A percentile compares a stretch with the other conserved stretches of the same genome.
Evolutionary conservation across 1,140 invertebrate genomes (phyloP).

Genomic region (Metaphire vulgaris): DNA sequence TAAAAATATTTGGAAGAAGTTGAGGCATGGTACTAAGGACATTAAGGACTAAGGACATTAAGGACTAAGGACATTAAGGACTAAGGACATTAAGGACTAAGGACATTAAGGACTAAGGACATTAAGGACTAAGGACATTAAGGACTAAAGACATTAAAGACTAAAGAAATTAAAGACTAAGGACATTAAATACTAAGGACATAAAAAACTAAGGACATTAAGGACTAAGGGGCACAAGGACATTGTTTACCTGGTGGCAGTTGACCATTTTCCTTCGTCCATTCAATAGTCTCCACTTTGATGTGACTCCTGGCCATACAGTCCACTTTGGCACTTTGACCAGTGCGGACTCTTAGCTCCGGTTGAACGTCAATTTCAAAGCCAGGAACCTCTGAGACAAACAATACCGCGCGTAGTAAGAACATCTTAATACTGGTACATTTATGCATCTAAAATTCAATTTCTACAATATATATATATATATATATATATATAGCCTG

Average conservation of each 20-base stretch:
- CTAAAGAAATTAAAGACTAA: background rate
- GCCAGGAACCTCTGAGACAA: slow-evolving; percentile 22
- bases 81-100: too few species aligned
- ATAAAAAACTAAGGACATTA: background rate
- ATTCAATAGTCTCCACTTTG: slow-evolving; percentile 36
- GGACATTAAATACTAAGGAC: background rate
- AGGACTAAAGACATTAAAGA: background rate
- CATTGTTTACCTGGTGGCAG: slow-evolving; percentile 53
- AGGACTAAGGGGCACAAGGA: background rate
- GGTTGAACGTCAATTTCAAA: slow-evolving; percentile 56
- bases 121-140: background rate
- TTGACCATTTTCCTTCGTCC: slow-evolving; percentile 40
- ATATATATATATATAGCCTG: too few species aligned
- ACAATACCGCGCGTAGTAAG: too few species aligned
- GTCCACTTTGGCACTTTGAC: slow-evolving; percentile 37
- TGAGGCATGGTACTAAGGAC: too few species aligned
- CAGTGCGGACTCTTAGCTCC: slow-evolving; percentile 37
- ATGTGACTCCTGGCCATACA: slow-evolving; percentile 38
- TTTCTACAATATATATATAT: too few species aligned
- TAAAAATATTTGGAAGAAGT: too few species aligned
- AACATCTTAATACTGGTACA: too few species aligned
- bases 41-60: too few species aligned
- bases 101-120: too few species aligned
- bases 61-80: too few species aligned
- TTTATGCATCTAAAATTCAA: too few species aligned